These are phyloP conservation scores for Parasteatoda lunata DNA, from an alignment of 2,888 invertebrate species.

Conservation along the genomic window DNA sequence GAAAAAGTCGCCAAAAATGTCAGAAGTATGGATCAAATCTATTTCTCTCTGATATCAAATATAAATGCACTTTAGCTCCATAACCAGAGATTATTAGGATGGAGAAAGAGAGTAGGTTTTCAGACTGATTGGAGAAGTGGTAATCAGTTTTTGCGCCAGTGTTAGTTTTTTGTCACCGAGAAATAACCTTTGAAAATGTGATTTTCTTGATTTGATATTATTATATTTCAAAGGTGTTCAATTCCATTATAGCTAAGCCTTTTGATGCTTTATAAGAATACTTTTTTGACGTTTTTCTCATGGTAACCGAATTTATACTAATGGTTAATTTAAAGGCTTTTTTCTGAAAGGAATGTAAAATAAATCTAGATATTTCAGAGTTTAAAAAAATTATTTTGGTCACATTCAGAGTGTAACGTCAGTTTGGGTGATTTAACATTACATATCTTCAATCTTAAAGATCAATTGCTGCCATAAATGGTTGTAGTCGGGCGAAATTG, in stretches of 20 bases:
- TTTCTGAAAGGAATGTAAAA: too few species aligned
- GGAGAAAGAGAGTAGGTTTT: conserved; percentile 4
- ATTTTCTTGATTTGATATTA: not conserved
- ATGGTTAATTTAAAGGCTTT: too few species aligned
- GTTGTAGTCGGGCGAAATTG: too few species aligned
- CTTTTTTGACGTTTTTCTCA: too few species aligned
- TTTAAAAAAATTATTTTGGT: too few species aligned
- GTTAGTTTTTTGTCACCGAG: not conserved
- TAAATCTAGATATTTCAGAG: too few species aligned
- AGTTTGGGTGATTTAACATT: too few species aligned
- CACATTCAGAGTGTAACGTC: too few species aligned
- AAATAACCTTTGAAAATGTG: not conserved
- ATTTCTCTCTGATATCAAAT: conserved; percentile 39
- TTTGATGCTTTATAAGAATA: not conserved
- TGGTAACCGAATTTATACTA: too few species aligned
- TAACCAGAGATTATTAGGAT: conserved; percentile 42
- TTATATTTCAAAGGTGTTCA: not conserved
- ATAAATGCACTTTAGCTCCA: conserved; percentile 34
- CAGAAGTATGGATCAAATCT: conserved; percentile 29
- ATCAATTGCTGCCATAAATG: too few species aligned
- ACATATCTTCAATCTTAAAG: too few species aligned
- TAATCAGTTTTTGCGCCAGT: not conserved
- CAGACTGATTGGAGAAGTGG: not conserved
- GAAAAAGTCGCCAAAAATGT: conserved; percentile 31
- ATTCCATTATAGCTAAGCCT: not conserved